These are phyloP conservation scores for Epinephelus fuscoguttatus DNA, from an alignment of 2,113 vertebrate genomes.

Conservation along the genomic window DNA sequence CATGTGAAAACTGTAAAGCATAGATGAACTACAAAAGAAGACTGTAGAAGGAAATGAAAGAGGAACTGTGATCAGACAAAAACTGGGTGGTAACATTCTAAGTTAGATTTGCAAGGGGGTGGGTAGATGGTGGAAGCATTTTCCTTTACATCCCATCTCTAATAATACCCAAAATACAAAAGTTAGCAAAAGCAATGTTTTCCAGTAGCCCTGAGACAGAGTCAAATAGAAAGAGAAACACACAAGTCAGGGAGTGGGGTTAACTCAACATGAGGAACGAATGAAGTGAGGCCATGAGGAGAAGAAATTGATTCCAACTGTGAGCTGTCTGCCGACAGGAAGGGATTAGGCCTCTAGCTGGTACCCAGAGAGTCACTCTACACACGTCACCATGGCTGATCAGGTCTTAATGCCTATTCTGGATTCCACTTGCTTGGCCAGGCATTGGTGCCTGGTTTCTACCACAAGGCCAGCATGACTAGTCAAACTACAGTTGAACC, in stretches of 20 bases:
- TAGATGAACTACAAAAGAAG: background rate
- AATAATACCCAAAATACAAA: background rate
- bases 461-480: constrained; percentile 14
- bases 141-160: background rate
- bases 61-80: background rate
- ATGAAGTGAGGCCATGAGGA: constrained; percentile 4
- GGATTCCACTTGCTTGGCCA: constrained; percentile 47
- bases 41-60: background rate
- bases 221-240: background rate
- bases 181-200: background rate
- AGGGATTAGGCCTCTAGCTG: constrained; percentile 66
- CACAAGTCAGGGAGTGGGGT: background rate
- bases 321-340: constrained; percentile 45
- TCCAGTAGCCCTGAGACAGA: background rate
- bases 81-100: background rate
- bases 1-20: background rate
- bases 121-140: background rate
- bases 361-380: constrained; percentile 43
- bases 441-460: constrained; percentile 15
- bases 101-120: background rate
- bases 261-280: background rate
- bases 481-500: background rate
- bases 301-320: constrained; percentile 43
- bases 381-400: constrained; percentile 70
- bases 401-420: constrained; percentile 74